phyloP scores from a whole-genome alignment of 2,113 vertebrate genomes.

The Catharus minimus region DNA sequence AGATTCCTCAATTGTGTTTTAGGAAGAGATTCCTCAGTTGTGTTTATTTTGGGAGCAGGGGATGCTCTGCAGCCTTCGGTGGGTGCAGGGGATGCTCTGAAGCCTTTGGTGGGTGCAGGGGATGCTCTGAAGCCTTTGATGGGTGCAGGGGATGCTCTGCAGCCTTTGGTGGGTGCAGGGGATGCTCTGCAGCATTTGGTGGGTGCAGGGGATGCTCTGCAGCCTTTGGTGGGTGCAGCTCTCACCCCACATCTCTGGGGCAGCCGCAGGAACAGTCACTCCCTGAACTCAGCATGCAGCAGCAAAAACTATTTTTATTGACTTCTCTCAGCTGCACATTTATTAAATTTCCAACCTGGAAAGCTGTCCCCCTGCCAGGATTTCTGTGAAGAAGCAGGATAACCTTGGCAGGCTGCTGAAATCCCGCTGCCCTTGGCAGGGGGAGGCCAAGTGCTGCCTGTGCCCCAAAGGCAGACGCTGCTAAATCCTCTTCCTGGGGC shows the following conservation, averaged over 20 bases:
- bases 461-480: constrained; percentile 35
- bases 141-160: too few species aligned
- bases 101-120: too few species aligned
- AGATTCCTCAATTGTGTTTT: too few species aligned
- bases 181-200: too few species aligned
- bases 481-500: constrained; percentile 44
- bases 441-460: constrained; percentile 3
- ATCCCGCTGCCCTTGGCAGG: constrained; percentile 20
- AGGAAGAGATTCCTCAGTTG: too few species aligned
- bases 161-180: too few species aligned
- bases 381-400: not conserved
- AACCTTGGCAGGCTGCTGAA: constrained; percentile 42
- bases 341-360: not conserved
- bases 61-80: too few species aligned
- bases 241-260: not conserved
- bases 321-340: not conserved
- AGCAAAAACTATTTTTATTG: not conserved
- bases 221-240: not conserved
- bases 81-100: too few species aligned
- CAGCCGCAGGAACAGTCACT: accelerated
- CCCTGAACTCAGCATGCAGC: accelerated
- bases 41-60: not conserved
- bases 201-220: too few species aligned
- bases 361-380: not conserved
- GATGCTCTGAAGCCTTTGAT: too few species aligned